Conservation (phyloP, 2,113 vertebrate genomes). For the Nothoprocta perdicaria region DNA sequence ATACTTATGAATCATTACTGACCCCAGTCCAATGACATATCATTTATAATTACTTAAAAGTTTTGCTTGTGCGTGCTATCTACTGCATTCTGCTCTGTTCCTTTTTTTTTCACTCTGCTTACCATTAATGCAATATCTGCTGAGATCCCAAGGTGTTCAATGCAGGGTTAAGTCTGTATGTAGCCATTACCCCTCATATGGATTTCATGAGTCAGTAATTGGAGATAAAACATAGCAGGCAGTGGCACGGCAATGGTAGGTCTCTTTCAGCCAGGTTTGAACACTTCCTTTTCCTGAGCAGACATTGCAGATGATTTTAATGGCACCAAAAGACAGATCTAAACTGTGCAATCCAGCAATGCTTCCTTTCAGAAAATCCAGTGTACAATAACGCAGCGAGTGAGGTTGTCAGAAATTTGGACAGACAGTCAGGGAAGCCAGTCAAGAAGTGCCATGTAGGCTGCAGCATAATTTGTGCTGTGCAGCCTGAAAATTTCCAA, state of each 20-base stretch:
- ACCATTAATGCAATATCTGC: rapidly evolving
- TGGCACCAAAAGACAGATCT: rapidly evolving
- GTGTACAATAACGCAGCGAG: not conserved
- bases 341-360: too few species aligned
- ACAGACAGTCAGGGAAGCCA: not conserved
- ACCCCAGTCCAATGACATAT: too few species aligned
- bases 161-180: not conserved
- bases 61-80: not conserved
- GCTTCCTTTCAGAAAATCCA: not conserved
- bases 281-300: not conserved
- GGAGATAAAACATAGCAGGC: not conserved
- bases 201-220: not conserved
- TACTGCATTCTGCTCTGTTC: not conserved
- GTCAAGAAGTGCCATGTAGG: not conserved
- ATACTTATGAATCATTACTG: not conserved
- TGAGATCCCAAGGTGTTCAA: rapidly evolving
- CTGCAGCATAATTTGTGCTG: not conserved
- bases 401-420: not conserved
- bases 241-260: not conserved
- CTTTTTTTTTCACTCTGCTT: not conserved
- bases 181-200: not conserved
- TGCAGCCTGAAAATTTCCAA: not conserved
- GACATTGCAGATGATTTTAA: not conserved
- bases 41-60: not conserved
- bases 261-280: not conserved